Percentiles rank a stretch among this genome's conserved stretches.
Evolutionary conservation across 2,888 invertebrate species (phyloP).

Genomic region (Parelbella ahira): DNA sequence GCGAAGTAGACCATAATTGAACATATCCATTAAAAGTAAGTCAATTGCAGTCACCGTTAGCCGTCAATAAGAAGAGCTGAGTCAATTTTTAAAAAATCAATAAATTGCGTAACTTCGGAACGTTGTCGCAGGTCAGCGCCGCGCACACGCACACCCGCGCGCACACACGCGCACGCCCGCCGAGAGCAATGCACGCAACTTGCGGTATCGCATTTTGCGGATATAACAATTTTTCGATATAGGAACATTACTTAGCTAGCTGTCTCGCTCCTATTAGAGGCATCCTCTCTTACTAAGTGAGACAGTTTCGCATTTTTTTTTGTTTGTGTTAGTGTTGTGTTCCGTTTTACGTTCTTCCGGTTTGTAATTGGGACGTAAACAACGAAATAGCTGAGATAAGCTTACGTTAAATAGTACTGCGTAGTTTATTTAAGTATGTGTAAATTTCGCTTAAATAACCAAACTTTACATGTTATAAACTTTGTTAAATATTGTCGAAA

Average conservation of each 20-base stretch:
- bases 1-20: too few species aligned
- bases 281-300: too few species aligned
- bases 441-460: too few species aligned
- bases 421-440: too few species aligned
- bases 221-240: conserved; percentile 43
- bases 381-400: too few species aligned
- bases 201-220: conserved; percentile 59
- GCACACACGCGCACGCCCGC: conserved; percentile 34
- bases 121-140: conserved; percentile 49
- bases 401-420: too few species aligned
- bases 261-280: conserved; percentile 34
- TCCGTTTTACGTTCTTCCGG: too few species aligned
- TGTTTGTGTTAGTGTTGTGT: too few species aligned
- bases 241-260: conserved; percentile 34
- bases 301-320: too few species aligned
- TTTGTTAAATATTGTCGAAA: conserved; percentile 3
- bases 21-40: background rate
- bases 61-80: conserved; percentile 20
- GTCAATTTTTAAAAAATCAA: conserved; percentile 30
- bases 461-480: conserved; percentile 15
- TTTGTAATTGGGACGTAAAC: too few species aligned
- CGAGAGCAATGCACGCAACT: conserved; percentile 56
- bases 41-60: conserved; percentile 7
- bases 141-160: conserved; percentile 33
- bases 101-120: conserved; percentile 53